phyloP scores from a whole-genome alignment of 1,140 invertebrate species.

The Parasteatoda tepidariorum region DNA sequence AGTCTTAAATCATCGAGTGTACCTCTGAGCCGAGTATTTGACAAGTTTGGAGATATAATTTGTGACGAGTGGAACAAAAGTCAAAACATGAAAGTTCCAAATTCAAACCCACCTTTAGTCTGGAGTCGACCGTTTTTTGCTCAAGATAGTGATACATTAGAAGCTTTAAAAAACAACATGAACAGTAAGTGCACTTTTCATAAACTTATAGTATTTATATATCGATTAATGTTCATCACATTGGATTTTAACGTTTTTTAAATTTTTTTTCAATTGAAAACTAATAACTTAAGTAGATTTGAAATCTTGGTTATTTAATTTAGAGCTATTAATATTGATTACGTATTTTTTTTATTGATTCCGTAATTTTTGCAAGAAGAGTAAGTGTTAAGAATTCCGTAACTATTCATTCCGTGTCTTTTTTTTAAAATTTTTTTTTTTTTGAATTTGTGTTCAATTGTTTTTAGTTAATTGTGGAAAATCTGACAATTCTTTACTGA shows the following conservation, averaged over 20 bases:
- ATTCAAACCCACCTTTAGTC: constrained; percentile 42
- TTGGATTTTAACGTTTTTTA: background rate
- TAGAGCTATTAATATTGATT: no score
- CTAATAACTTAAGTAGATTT: no score
- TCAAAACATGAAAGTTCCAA: constrained; percentile 53
- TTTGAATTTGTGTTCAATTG: no score
- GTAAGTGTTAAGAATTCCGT: no score
- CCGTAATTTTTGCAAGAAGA: no score
- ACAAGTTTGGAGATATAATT: constrained; percentile 51
- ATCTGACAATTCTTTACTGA: no score
- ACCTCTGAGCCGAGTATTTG: constrained; percentile 56
- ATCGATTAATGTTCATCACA: background rate
- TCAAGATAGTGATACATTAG: constrained; percentile 41
- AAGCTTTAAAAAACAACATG: constrained; percentile 56
- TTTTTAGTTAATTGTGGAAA: no score
- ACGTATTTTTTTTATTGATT: no score
- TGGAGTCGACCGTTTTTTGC: constrained; percentile 39
- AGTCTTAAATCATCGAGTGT: constrained; percentile 42
- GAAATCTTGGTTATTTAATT: no score
- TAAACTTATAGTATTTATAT: background rate
- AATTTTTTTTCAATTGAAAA: background rate
- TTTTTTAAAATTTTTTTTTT: no score
- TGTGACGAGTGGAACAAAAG: constrained; percentile 44
- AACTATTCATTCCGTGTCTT: no score
- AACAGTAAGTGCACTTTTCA: constrained; percentile 37